Evolutionary conservation across 1,140 invertebrate species (phyloP), one percentile per base, ranked within the genome.

Genomic region (Drosophila watanabei): DNA sequence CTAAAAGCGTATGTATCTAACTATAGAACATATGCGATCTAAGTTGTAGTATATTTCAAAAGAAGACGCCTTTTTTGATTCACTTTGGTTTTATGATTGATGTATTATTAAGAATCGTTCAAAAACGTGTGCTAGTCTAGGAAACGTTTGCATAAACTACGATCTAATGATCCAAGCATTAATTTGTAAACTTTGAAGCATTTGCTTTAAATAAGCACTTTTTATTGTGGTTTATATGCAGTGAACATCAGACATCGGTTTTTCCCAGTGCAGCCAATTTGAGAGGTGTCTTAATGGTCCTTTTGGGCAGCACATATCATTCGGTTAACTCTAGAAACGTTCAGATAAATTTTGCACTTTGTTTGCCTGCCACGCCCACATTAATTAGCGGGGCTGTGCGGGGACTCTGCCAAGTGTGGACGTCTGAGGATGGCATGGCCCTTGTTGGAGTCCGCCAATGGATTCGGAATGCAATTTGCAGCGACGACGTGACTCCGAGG

Each of bases 261-360:
- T 69, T 20, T 7, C n/a, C 4, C 1, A 57, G 51, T 75, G 72
- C 45, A 32, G 28, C 48, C 57, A 63, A 79, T 79, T 64, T 30
- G 52, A 61, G 59, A 62, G 57, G 51, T 66, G 51, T 57, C 56
- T 78, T 61, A 78, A 70, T 69, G 75, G 63, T 33, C 51, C 41
- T 43, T 43, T 60, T 18, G 70, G 63, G 30, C 57, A 49, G 20
- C 43, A 69, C 51, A 79, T 62, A 79, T 79, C 65, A 61, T 79
- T 79, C 61, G 49, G 75, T 71, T 57, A 72, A 63, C 30, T 59
- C 48, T 68, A 45, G 32, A 61, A 51, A 54, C 43, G 41, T 58
- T 52, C 54, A 66, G 66, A 79, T 79, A 80, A 72, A 79, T 73
- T 77, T 64, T 72, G 60, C 60, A 79, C 76, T 80, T 71, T 80